Base-by-base conservation (phyloP, 1,140 invertebrate genomes). In the Drosophila hydei region DNA sequence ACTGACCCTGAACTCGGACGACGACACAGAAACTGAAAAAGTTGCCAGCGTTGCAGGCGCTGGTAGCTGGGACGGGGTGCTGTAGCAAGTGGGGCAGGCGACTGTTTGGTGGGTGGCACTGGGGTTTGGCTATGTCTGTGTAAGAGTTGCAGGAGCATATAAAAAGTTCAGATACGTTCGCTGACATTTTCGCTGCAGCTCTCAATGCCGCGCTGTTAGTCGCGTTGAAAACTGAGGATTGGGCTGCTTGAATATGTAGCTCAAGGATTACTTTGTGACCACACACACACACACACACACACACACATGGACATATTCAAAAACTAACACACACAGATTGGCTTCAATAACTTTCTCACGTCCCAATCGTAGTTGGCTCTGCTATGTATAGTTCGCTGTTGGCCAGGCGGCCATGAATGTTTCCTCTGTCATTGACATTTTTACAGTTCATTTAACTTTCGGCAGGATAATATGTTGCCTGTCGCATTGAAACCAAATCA, bases 361-460 rank as follows among this genome's bases (percentile, higher is more conserved):
- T 43, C 61, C 52, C 33, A 40, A 43, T 52, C 38, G 25, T 6
- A 40, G 38, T 6, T 40, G 38, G 38, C 12, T 6, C 23, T 36
- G 52, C 25, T 65, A n/a, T 23, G 14, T 23, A 54, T 48, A 18
- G 51, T 56, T 79, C 42, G 38, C 36, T 58, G 68, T 72, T 83
- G 58, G 76, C 68, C 54, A 60, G 30, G 4, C 55, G 75, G 68
- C 77, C 77, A 87, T 87, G 83, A 87, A 87, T 72, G 60, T 64
- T 62, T 72, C 62, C 63, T 60, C 65, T 74, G 81, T 76, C 83
- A 81, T 87, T 88, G 83, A 61, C 71, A 84, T 80, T 77, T 72
- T 84, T 70, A 77, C 64, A 78, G 77, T 89, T 89, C 84, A 89
- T 80, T 89, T 88, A 84, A 84, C 84, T 84, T 71, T 72, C 18